Evolutionary conservation across 37 sponge, comb jelly and placozoan genomes (phyloP).

Genomic region (Theonella swinhoei): DNA sequence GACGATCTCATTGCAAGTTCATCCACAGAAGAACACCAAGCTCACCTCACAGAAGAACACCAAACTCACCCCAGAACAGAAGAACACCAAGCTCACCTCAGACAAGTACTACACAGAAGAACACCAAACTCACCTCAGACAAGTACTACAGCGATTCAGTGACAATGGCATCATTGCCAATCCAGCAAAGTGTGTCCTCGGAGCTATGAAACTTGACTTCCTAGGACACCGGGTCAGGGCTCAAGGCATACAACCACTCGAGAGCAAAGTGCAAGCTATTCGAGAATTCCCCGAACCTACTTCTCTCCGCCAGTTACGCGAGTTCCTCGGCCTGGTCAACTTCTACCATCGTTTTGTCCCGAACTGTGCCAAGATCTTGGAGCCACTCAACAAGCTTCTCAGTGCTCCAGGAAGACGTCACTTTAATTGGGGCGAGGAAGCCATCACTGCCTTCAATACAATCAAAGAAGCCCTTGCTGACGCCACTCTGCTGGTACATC

Average conservation of each 20-base stretch:
- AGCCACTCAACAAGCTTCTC: too few relatives aligned
- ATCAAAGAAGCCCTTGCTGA: too few relatives aligned
- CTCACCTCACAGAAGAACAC: slow-evolving; percentile 20
- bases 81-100: slow-evolving; percentile 40
- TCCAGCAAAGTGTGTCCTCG: slow-evolving; percentile 54
- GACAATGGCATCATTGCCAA: slow-evolving; percentile 46
- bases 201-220: slow-evolving; percentile 25
- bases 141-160: slow-evolving; percentile 34
- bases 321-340: slow-evolving; percentile 49
- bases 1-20: slow-evolving; percentile 51
- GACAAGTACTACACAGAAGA: slow-evolving; percentile 40
- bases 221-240: slow-evolving; percentile 18
- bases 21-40: slow-evolving; percentile 43
- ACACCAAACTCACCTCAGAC: slow-evolving; percentile 32
- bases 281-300: slow-evolving; percentile 53
- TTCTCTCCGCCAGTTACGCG: slow-evolving; percentile 19
- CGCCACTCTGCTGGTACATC: too few relatives aligned
- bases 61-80: too few relatives aligned
- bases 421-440: too few relatives aligned
- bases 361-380: too few relatives aligned
- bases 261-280: slow-evolving; percentile 46
- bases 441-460: too few relatives aligned
- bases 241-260: slow-evolving; percentile 17
- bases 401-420: too few relatives aligned
- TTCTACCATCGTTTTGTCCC: too few relatives aligned